Base-by-base conservation (phyloP, 2,888 invertebrate genomes). In the Argyresthia goedartella region DNA sequence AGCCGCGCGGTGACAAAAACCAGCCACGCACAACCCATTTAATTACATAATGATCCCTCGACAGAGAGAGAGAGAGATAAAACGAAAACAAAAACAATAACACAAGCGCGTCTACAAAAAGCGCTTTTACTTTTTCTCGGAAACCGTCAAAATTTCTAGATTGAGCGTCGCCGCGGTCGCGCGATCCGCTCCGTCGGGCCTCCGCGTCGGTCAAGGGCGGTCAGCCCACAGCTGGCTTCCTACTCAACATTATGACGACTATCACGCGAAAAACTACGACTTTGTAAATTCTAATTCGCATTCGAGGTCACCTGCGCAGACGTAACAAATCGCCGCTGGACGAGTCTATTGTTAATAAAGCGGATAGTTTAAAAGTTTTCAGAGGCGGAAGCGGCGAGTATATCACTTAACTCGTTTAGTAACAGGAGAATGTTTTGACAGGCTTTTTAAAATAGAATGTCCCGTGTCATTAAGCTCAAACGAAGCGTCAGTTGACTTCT, bases 141-240 rank as follows among this genome's bases (percentile, higher is more conserved):
- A 64, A 66, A 61, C 58, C 35, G 54, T 59, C 42, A 42, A 50
- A 48, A 42, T 42, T 41, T 50, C 8, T 16, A 42, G 50, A 25
- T 8, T 42, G 42, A 50, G 4, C 35, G 8, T n/a, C 35, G 8
- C 7, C 48, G 25, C 14, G 46, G 48, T 16, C n/a, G 10, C 14
- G 7, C 15, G 4, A 8, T 16, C 7, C 33, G 48, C 13, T 62
- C 59, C 55, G 60, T 52, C 57, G 60, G 58, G 62, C 53, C 57
- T 56, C 55, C 14, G 36, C 58, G 59, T 59, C 55, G 64, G 81
- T 81, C 84, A 82, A 81, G 84, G 82, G 75, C 82, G 81, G 80
- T 73, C 79, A 71, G 49, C 55, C 52, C 59, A 64, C 75, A 76
- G 74, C 73, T 75, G 75, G 73, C 69, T 81, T 78, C 75, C 74